A percentile compares a stretch with the other conserved stretches of the same genome.
phyloP scores from a whole-genome alignment of 2,797 vertebrate species.

The Corythornis leucogaster region DNA sequence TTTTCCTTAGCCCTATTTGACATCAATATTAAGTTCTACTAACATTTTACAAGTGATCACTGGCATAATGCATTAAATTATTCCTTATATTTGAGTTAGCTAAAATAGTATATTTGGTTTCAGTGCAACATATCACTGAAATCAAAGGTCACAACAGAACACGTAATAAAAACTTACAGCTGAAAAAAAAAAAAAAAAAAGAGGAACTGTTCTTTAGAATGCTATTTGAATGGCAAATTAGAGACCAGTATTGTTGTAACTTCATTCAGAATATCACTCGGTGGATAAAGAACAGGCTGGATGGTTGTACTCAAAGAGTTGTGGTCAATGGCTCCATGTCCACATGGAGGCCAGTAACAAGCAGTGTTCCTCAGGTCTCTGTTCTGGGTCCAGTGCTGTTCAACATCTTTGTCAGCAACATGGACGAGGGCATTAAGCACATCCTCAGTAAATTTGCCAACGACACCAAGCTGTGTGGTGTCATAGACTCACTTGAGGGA shows the following conservation, averaged over 20 bases:
- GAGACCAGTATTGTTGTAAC: not conserved
- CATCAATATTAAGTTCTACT: not conserved
- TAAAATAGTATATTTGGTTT: not conserved
- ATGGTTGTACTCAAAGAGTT: no score
- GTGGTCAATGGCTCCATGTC: no score
- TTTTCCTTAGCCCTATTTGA: not conserved
- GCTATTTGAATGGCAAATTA: not conserved
- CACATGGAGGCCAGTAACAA: no score
- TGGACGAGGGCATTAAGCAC: no score
- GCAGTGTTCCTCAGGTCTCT: no score
- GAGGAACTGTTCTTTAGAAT: not conserved
- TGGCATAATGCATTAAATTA: not conserved
- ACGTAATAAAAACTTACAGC: not conserved
- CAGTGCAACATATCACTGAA: not conserved
- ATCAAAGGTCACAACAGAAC: not conserved
- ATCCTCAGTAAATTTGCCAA: no score
- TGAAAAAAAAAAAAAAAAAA: not conserved
- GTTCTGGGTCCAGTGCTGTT: no score
- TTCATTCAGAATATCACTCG: not conserved
- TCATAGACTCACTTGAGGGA: no score
- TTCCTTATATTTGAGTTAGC: not conserved
- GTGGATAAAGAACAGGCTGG: no score
- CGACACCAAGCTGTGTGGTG: no score
- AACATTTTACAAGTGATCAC: not conserved
- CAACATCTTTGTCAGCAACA: no score